These are phyloP conservation scores for Alfaro cultratus DNA, from an alignment of 2,797 vertebrate species.

Conservation along the genomic window DNA sequence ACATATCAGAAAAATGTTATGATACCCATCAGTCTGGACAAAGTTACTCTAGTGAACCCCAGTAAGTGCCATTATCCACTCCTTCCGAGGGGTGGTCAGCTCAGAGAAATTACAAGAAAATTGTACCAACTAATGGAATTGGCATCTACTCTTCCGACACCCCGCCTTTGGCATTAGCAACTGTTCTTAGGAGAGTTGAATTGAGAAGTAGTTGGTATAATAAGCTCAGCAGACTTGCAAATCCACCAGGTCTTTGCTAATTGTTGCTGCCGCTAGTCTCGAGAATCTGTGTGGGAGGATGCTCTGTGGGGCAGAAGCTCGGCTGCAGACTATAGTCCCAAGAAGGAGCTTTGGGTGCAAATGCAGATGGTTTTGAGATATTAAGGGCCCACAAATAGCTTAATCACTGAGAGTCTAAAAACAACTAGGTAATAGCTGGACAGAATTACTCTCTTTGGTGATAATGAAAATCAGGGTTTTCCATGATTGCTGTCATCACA, in stretches of 20 bases:
- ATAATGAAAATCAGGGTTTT: slow-evolving; percentile 36
- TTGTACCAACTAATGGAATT: background rate
- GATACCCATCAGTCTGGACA: background rate
- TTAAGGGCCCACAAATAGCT: background rate
- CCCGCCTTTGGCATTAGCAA: no score
- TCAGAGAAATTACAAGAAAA: background rate
- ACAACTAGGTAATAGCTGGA: slow-evolving; percentile 26
- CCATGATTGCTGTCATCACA: slow-evolving; percentile 37
- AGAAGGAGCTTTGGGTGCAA: no score
- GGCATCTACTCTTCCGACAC: background rate
- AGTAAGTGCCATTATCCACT: background rate
- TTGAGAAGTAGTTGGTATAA: no score
- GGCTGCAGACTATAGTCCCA: no score
- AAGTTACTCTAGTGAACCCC: background rate
- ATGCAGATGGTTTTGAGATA: no score
- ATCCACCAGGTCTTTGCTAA: no score
- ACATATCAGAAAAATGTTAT: background rate
- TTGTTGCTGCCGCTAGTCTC: no score
- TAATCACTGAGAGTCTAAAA: background rate
- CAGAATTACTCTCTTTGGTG: slow-evolving; percentile 32
- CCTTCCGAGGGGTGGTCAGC: no score
- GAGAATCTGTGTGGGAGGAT: no score
- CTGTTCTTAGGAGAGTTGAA: no score
- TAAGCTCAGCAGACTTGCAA: no score
- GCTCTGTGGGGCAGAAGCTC: no score